Evolutionary conservation across 2,113 vertebrate genomes (phyloP).

Genomic region (Eleginops maclovinus): DNA sequence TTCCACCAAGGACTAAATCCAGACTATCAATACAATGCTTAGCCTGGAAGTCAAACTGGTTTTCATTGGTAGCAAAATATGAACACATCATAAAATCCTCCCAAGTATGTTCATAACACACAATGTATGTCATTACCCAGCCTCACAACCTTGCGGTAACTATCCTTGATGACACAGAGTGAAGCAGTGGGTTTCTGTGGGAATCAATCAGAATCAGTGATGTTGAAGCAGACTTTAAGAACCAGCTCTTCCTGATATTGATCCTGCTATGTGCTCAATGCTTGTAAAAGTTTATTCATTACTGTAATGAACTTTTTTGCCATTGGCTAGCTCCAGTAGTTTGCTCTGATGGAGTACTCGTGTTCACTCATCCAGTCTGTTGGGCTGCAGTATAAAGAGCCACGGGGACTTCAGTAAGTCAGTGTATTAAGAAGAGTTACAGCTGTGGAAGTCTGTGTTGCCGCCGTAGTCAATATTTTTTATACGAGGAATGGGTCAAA

Average conservation of each 20-base stretch:
- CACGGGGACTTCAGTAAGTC: slow-evolving; percentile 1
- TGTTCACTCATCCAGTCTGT: slow-evolving; percentile 34
- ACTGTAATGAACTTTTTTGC: slow-evolving; percentile 32
- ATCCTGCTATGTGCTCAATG: not conserved
- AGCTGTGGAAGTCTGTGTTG: not conserved
- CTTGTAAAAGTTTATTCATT: slow-evolving; percentile 32
- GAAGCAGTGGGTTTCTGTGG: not conserved
- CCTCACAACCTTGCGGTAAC: no score
- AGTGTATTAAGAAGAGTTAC: not conserved
- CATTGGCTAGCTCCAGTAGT: slow-evolving; percentile 4
- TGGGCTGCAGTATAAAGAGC: slow-evolving; percentile 13
- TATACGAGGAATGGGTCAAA: not conserved
- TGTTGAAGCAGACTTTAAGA: not conserved
- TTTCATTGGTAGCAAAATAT: no score
- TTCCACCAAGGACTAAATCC: no score
- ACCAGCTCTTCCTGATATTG: not conserved
- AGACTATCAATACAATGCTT: no score
- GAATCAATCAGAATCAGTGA: not conserved
- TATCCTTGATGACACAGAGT: no score
- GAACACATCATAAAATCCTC: no score
- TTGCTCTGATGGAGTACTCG: slow-evolving; percentile 28
- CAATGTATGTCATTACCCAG: no score
- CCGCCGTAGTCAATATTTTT: slow-evolving; percentile 13
- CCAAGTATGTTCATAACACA: no score
- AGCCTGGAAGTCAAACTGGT: no score